Evolutionary conservation across 2,888 invertebrate genomes (phyloP).

Genomic region (Drepana falcataria): DNA sequence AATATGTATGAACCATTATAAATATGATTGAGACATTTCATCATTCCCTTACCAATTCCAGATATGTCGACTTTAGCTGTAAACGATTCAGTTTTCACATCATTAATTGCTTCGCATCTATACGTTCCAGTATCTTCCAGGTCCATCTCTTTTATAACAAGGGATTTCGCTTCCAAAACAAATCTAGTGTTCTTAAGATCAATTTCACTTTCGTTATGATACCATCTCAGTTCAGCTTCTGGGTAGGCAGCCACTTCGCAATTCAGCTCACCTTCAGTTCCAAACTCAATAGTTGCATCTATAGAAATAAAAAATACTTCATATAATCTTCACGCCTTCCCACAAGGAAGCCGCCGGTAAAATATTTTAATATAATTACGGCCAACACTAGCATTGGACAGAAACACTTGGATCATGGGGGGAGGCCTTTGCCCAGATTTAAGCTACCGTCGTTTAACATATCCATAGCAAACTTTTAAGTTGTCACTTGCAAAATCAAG

Average conservation of each 20-base stretch:
- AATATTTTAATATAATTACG: too few species aligned
- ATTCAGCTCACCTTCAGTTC: slow-evolving; percentile 36
- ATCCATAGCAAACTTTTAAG: too few species aligned
- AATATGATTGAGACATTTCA: too few species aligned
- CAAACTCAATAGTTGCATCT: slow-evolving; percentile 54
- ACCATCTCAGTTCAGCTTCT: slow-evolving; percentile 49
- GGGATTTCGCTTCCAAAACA: slow-evolving; percentile 26
- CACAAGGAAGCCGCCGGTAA: too few species aligned
- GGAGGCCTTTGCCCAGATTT: too few species aligned
- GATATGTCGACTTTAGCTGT: slow-evolving; percentile 39
- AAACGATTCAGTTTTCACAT: slow-evolving; percentile 24
- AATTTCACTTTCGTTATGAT: slow-evolving; percentile 41
- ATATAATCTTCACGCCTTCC: too few species aligned
- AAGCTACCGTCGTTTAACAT: too few species aligned
- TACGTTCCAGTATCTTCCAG: slow-evolving; percentile 47
- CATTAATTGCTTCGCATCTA: slow-evolving; percentile 44
- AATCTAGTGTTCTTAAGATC: slow-evolving; percentile 28
- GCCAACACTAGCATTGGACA: too few species aligned
- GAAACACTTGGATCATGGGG: too few species aligned
- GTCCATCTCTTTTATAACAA: slow-evolving; percentile 50
- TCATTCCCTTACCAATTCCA: slow-evolving; percentile 47
- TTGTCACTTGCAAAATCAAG: too few species aligned
- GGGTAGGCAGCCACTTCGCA: slow-evolving; percentile 59
- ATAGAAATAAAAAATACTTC: slow-evolving; percentile 6
- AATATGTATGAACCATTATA: too few species aligned